phyloP scores from a whole-genome alignment of 2,797 vertebrate species.

The Adelosebastes latens region DNA sequence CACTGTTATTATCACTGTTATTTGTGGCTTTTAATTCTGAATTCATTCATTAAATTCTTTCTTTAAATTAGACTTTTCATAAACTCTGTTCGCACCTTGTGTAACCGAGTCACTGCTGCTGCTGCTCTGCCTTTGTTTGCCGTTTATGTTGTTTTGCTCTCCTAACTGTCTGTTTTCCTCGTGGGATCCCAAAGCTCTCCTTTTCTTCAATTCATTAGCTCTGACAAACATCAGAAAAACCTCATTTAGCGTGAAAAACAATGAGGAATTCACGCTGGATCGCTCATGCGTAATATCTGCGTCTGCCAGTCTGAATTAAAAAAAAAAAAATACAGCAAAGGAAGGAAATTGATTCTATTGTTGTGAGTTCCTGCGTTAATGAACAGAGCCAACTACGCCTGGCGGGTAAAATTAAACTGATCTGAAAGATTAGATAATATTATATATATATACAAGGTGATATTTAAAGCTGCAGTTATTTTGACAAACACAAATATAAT shows the following conservation, averaged over 20 bases:
- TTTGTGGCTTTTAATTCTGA: no score
- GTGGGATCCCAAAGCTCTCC: neutral
- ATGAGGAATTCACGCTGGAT: slow-evolving; percentile 13
- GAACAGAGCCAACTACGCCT: slow-evolving; percentile 3
- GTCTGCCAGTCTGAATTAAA: slow-evolving; percentile 48
- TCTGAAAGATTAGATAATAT: slow-evolving; percentile 19
- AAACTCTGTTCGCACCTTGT: neutral
- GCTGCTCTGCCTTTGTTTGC: neutral
- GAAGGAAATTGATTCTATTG: slow-evolving; percentile 50
- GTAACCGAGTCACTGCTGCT: neutral
- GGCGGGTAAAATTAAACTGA: slow-evolving; percentile 5
- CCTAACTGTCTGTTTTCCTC: neutral
- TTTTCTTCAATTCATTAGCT: slow-evolving; percentile 45
- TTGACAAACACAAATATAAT: neutral
- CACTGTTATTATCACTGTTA: no score
- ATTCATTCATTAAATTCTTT: no score
- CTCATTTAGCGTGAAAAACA: slow-evolving; percentile 44
- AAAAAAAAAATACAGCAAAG: neutral
- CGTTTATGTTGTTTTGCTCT: neutral
- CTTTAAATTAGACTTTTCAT: neutral
- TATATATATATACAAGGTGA: neutral
- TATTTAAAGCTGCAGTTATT: neutral
- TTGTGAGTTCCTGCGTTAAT: slow-evolving; percentile 19
- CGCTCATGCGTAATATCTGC: slow-evolving; percentile 51
- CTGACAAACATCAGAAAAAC: slow-evolving; percentile 42